Conservation (phyloP, 2,113 vertebrate genomes). For the Pantherophis guttatus region DNA sequence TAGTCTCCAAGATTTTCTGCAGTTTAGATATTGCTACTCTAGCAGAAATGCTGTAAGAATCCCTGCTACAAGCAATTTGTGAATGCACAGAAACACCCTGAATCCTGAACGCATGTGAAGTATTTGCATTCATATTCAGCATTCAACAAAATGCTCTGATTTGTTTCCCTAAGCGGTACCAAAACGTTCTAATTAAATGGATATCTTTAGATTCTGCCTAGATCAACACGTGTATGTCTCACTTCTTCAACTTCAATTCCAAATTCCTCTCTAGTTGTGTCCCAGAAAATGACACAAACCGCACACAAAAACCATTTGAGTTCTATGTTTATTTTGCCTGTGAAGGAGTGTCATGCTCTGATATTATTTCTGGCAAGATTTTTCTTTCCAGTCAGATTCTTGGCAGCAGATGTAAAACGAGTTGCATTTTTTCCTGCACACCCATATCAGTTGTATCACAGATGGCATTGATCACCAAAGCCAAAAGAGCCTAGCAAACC, state of each 20-base stretch:
- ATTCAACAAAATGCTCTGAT: not conserved
- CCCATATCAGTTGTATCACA: not conserved
- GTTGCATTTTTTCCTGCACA: not conserved
- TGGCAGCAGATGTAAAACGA: slow-evolving; percentile 3
- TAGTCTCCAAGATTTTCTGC: not conserved
- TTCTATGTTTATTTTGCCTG: not conserved
- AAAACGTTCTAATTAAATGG: not conserved
- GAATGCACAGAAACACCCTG: not conserved
- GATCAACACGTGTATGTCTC: not conserved
- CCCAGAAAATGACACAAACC: not conserved
- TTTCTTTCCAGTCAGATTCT: not conserved
- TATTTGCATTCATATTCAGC: not conserved
- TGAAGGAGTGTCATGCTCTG: not conserved
- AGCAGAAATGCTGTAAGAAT: not conserved
- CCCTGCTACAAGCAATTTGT: not conserved
- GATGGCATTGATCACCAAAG: not conserved
- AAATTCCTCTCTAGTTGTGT: not conserved
- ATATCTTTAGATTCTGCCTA: not conserved
- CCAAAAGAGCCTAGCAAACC: not conserved
- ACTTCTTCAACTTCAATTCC: not conserved
- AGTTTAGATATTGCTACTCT: not conserved
- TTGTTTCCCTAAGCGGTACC: not conserved
- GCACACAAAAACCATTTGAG: not conserved
- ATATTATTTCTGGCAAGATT: not conserved
- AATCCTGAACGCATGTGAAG: not conserved